Percentiles rank a stretch among this genome's conserved stretches.
These are phyloP conservation scores for Therioaphis trifolii DNA, from an alignment of 2,888 invertebrate species.

Conservation along the genomic window DNA sequence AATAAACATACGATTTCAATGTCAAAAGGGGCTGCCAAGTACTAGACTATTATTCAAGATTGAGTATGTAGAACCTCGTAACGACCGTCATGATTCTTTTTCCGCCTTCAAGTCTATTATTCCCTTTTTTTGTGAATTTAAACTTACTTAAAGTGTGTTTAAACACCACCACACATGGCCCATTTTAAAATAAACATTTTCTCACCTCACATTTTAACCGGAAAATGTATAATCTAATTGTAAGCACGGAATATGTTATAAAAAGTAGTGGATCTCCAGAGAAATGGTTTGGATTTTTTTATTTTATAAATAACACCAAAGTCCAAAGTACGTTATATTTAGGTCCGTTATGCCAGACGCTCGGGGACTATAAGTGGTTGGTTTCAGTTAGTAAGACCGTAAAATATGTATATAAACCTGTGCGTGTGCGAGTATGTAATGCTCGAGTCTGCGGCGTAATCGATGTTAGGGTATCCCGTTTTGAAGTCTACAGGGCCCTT, in stretches of 20 bases:
- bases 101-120: no score
- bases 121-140: no score
- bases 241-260: neutral
- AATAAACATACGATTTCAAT: neutral
- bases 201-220: neutral
- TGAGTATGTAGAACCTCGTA: neutral
- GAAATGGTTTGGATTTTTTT: neutral
- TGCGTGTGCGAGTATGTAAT: neutral
- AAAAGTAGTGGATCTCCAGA: constrained; percentile 24
- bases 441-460: constrained; percentile 31
- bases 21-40: neutral
- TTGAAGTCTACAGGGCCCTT: constrained; percentile 49
- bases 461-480: constrained; percentile 43
- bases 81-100: no score
- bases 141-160: neutral
- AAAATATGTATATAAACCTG: constrained; percentile 47
- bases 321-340: constrained; percentile 21
- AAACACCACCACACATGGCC: neutral
- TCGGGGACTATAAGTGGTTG: constrained; percentile 36
- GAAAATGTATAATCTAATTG: neutral
- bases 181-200: neutral
- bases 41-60: neutral
- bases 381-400: constrained; percentile 37
- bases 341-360: neutral
- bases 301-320: neutral